Conservation (phyloP, 2,113 vertebrate species). For the Dissostichus mawsoni region DNA sequence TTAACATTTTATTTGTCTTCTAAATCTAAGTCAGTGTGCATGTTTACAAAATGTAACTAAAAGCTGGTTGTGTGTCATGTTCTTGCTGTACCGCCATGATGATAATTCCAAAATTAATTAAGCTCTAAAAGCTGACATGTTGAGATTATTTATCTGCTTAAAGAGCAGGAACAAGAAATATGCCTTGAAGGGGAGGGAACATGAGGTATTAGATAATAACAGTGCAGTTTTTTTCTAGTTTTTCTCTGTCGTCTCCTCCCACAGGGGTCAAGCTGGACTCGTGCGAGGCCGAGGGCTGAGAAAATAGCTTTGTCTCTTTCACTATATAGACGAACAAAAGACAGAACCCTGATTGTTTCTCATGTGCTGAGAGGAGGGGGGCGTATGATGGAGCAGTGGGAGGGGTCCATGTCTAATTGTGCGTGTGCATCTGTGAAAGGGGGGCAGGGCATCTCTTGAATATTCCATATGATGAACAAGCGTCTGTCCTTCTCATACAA, state of each 20-base stretch:
- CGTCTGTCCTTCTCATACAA: conserved; percentile 68
- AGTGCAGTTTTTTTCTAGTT: conserved; percentile 23
- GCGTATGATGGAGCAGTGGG: conserved; percentile 58
- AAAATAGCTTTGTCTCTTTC: conserved; percentile 74
- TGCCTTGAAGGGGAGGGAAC: conserved; percentile 35
- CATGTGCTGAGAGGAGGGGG: conserved; percentile 44
- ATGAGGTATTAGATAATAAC: conserved; percentile 54
- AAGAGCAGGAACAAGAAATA: conserved; percentile 48
- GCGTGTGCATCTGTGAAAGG: conserved; percentile 45
- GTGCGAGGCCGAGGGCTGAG: conserved; percentile 60
- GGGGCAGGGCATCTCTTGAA: conserved; percentile 64
- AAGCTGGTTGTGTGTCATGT: conserved; percentile 36
- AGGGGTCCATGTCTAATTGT: conserved; percentile 67
- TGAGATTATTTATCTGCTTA: conserved; percentile 69
- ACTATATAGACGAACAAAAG: conserved; percentile 72
- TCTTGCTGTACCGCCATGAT: conserved; percentile 40
- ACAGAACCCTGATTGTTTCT: conserved; percentile 73
- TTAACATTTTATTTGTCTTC: not conserved
- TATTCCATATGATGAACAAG: conserved; percentile 81
- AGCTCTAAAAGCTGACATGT: conserved; percentile 62
- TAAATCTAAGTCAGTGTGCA: not conserved
- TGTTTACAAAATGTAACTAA: conserved; percentile 38
- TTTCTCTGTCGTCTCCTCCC: conserved; percentile 41
- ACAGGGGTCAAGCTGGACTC: conserved; percentile 64
- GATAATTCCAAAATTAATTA: conserved; percentile 66